Percentiles rank a stretch among this genome's conserved stretches.
Evolutionary conservation across 1,140 invertebrate genomes (phyloP).

Genomic region (Oryctes rhinoceros): DNA sequence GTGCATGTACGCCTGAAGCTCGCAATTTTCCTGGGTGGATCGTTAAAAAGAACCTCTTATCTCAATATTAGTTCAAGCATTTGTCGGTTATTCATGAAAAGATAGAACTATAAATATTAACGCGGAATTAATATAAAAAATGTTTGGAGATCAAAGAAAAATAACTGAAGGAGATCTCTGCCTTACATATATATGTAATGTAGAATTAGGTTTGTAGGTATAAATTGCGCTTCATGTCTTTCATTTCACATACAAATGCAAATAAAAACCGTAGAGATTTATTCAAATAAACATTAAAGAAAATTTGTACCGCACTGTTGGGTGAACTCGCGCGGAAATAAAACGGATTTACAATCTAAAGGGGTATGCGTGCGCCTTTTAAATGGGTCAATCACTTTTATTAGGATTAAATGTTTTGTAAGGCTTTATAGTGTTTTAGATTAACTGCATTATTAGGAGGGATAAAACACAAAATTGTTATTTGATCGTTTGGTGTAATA

Average conservation of each 20-base stretch:
- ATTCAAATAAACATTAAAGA: not conserved
- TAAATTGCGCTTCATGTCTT: not conserved
- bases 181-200: not conserved
- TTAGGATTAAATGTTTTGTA: conserved; percentile 19
- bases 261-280: not conserved
- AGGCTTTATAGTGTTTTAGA: not conserved
- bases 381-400: conserved; percentile 18
- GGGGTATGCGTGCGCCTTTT: not conserved
- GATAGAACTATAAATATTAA: conserved; percentile 15
- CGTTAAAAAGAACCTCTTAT: conserved; percentile 28
- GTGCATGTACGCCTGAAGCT: not conserved
- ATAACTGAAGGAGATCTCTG: not conserved
- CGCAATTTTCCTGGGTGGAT: not conserved
- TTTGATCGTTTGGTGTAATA: too few relatives aligned
- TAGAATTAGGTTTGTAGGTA: not conserved
- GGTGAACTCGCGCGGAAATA: not conserved
- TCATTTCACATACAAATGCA: not conserved
- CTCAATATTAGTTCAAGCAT: conserved; percentile 28
- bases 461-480: too few relatives aligned
- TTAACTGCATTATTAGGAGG: not conserved
- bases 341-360: not conserved
- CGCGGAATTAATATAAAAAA: conserved; percentile 7
- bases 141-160: not conserved
- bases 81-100: conserved; percentile 1
- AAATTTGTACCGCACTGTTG: not conserved